Evolutionary conservation across 2,797 vertebrate species (phyloP).

Genomic region (Nothura maculosa): DNA sequence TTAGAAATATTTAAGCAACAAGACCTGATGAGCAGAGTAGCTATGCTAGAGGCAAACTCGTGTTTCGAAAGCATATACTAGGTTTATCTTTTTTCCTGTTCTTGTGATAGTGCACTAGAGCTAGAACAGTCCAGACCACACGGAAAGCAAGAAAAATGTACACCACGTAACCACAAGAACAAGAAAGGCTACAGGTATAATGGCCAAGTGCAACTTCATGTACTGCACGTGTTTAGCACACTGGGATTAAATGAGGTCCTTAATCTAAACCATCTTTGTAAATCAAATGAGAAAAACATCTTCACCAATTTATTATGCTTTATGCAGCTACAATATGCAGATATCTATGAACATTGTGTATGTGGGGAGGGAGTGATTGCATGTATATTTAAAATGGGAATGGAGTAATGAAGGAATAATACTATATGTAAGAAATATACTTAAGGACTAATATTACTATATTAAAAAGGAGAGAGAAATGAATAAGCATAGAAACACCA

Average conservation of each 20-base stretch:
- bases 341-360: background rate
- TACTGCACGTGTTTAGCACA: background rate
- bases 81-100: background rate
- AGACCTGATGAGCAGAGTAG: background rate
- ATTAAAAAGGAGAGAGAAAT: background rate
- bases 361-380: too few relatives aligned
- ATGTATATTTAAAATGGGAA: background rate
- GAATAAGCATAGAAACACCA: background rate
- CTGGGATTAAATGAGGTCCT: background rate
- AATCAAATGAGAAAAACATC: background rate
- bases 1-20: background rate
- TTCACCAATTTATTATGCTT: background rate
- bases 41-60: background rate
- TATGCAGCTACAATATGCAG: background rate
- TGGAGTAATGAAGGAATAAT: background rate
- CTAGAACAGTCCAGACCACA: background rate
- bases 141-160: background rate
- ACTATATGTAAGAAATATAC: background rate
- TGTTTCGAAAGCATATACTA: background rate
- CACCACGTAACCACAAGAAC: background rate
- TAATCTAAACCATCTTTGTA: background rate
- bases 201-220: accelerated
- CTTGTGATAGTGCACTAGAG: accelerated
- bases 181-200: background rate
- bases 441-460: background rate